These are phyloP conservation scores for Dromiciops gliroides DNA, from an alignment of 2,113 vertebrate genomes.

Conservation along the genomic window DNA sequence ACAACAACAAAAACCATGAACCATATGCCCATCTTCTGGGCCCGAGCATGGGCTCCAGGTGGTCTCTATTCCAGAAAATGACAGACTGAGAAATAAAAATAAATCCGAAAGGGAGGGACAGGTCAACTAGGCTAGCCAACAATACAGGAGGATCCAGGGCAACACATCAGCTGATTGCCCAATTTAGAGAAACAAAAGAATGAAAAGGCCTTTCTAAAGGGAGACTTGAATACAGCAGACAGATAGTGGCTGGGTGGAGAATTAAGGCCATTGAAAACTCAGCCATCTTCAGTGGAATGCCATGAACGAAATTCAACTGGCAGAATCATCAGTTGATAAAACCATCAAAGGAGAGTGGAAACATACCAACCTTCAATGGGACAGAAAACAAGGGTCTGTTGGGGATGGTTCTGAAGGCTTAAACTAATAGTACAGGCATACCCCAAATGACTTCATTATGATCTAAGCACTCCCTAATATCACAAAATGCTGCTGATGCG, in stretches of 20 bases:
- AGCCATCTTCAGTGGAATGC: neutral
- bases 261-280: neutral
- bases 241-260: neutral
- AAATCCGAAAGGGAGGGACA: neutral
- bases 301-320: neutral
- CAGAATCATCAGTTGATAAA: neutral
- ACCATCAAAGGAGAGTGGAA: constrained; percentile 6
- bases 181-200: neutral
- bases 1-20: neutral
- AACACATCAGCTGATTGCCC: too few relatives aligned
- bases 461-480: neutral
- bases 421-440: neutral
- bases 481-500: neutral
- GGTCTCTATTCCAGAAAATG: neutral
- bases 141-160: neutral
- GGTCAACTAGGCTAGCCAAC: neutral
- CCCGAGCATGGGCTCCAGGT: neutral
- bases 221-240: neutral
- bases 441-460: neutral
- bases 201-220: neutral
- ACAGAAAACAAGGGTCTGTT: neutral
- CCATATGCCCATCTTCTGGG: neutral
- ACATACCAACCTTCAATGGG: neutral
- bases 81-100: constrained; percentile 43
- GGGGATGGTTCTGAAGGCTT: neutral